Evolutionary conservation across 2,888 invertebrate species (phyloP), one percentile per base, ranked within the genome.

Genomic region (Macaria notata): DNA sequence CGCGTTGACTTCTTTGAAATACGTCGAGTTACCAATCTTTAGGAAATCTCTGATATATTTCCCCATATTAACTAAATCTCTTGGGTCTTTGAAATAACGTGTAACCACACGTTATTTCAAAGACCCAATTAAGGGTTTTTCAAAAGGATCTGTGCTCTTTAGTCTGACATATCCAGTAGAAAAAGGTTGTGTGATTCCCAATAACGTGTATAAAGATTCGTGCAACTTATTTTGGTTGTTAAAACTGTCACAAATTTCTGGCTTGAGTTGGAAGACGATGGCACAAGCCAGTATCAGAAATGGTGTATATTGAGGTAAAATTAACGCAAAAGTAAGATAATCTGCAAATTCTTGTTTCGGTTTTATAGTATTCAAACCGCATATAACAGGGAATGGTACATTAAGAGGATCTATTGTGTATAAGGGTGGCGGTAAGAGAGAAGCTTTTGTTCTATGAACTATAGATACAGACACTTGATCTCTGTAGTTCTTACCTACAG

Each of bases 81-180:
- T 73, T 7, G 83, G 75, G 3, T 93, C 83, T 0, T 80, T 73
- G 29, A 94, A 83, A 69, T 93, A 94, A 55, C 93, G 93, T 0
- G 93, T 83, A 54, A n/a, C n/a, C n/a, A n/a, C n/a, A n/a, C n/a
- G 92, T 83, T 9, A 95, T n/a, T n/a, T n/a, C n/a, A n/a, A n/a
- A n/a, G n/a, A n/a, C n/a, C n/a, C n/a, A n/a, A n/a, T 92, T 38
- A 89, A 68, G 0, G 95, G 95, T 38, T 86, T 79, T 2, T 92
- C 92, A 1, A 72, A 65, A 0, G 94, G 93, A 70, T 94, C 79
- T 0, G 69, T 63, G 4, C 92, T 92, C 46, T 80, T 80, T 2
- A 96, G 74, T 9, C 83, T 78, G 1, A 96, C 67, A 6, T 70
- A 62, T 2, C 94, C 94, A 31, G 76, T 82, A 0, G 93, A 93